A percentile compares a stretch with the other conserved stretches of the same genome.
Evolutionary conservation across 2,888 invertebrate species (phyloP).

Genomic region (Vanessa cardui): DNA sequence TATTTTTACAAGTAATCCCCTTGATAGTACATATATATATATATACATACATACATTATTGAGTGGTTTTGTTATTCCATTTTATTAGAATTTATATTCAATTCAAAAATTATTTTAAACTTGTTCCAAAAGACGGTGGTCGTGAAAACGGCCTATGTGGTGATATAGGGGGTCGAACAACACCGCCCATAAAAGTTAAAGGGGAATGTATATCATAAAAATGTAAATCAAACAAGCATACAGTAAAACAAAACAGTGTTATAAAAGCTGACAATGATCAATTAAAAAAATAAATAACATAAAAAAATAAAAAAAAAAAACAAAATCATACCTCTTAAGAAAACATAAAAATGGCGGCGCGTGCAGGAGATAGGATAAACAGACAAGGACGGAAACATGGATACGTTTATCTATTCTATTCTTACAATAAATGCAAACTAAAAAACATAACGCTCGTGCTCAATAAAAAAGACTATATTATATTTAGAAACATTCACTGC

Average conservation of each 20-base stretch:
- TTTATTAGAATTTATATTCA: too few relatives aligned
- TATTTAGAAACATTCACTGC: conserved; percentile 58
- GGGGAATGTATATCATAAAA: too few relatives aligned
- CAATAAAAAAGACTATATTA: conserved; percentile 51
- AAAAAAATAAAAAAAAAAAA: conserved; percentile 46
- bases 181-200: too few relatives aligned
- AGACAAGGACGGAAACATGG: conserved; percentile 65
- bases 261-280: conserved; percentile 23
- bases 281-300: conserved; percentile 41
- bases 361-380: conserved; percentile 62
- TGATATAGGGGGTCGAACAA: too few relatives aligned
- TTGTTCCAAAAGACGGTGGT: too few relatives aligned
- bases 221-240: too few relatives aligned
- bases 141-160: too few relatives aligned
- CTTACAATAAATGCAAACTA: conserved; percentile 57
- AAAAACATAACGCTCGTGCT: conserved; percentile 53
- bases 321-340: conserved; percentile 72
- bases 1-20: too few relatives aligned
- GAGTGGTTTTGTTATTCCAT: too few relatives aligned
- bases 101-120: too few relatives aligned
- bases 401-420: conserved; percentile 46
- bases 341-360: conserved; percentile 68
- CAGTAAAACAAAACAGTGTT: conserved; percentile 30
- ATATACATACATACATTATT: too few relatives aligned
- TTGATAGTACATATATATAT: too few relatives aligned